Evolutionary conservation across 2,888 invertebrate genomes (phyloP).

Genomic region (Timema cristinae): DNA sequence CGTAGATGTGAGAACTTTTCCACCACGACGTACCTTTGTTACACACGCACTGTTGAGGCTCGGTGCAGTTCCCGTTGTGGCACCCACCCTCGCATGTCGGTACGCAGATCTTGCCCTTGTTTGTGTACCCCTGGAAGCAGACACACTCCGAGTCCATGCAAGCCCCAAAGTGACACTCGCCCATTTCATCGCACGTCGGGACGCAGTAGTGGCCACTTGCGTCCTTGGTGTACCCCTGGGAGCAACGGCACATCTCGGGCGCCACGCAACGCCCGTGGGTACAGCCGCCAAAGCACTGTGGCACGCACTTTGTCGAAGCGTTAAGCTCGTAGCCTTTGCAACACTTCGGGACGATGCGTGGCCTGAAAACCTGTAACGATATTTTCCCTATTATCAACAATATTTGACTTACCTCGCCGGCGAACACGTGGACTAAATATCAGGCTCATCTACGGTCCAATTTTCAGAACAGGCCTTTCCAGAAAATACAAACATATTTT

Average conservation of each 20-base stretch:
- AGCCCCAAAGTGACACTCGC: neutral
- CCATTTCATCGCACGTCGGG: neutral
- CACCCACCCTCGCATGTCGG: constrained; percentile 45
- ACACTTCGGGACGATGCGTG: neutral
- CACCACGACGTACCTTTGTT: neutral
- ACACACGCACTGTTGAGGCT: constrained; percentile 30
- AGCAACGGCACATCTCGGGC: constrained; percentile 60
- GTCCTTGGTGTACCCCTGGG: constrained; percentile 50
- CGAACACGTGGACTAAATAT: too few species aligned
- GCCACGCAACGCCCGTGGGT: constrained; percentile 61
- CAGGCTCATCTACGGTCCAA: too few species aligned
- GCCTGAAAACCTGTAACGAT: too few species aligned
- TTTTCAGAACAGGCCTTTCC: too few species aligned
- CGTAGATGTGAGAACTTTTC: too few species aligned
- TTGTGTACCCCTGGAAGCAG: neutral
- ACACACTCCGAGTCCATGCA: neutral
- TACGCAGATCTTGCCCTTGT: neutral
- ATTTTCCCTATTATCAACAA: too few species aligned
- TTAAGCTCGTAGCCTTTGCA: neutral
- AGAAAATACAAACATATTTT: too few species aligned
- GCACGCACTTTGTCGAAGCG: constrained; percentile 46
- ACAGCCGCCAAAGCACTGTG: constrained; percentile 65
- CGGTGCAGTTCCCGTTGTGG: constrained; percentile 49
- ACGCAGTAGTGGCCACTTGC: neutral
- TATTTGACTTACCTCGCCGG: too few species aligned